phyloP scores from a whole-genome alignment of 2,888 invertebrate species.

The Pycnomerus fuliginosus region DNA sequence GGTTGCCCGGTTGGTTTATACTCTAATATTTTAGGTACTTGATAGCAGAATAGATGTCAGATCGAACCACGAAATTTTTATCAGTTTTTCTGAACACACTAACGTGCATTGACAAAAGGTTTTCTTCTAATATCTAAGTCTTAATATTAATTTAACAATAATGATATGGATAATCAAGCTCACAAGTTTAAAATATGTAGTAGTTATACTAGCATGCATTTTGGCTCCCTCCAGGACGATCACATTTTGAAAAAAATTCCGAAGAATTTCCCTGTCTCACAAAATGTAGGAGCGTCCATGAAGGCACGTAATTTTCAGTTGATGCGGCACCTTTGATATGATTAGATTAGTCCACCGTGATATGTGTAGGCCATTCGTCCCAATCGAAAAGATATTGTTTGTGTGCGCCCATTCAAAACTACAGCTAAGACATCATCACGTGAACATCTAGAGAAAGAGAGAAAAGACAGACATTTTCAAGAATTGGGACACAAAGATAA shows the following conservation, averaged over 20 bases:
- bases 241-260: slow-evolving; percentile 26
- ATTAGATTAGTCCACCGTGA: slow-evolving; percentile 43
- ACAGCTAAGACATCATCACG: slow-evolving; percentile 23
- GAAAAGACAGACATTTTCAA: slow-evolving; percentile 28
- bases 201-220: slow-evolving; percentile 34
- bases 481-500: slow-evolving; percentile 37
- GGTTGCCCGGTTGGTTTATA: slow-evolving; percentile 11
- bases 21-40: slow-evolving; percentile 44
- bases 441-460: slow-evolving; percentile 38
- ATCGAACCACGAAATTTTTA: background rate
- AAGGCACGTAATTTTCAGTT: slow-evolving; percentile 31
- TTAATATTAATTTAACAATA: slow-evolving; percentile 30
- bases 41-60: slow-evolving; percentile 35
- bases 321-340: slow-evolving; percentile 49
- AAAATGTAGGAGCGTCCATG: slow-evolving; percentile 24
- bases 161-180: slow-evolving; percentile 47
- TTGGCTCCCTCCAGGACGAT: slow-evolving; percentile 24
- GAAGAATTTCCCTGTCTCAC: slow-evolving; percentile 39
- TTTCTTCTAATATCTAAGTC: slow-evolving; percentile 17
- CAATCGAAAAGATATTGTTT: slow-evolving; percentile 22
- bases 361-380: slow-evolving; percentile 45
- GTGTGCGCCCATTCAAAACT: slow-evolving; percentile 29
- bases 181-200: slow-evolving; percentile 34
- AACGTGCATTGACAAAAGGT: slow-evolving; percentile 44
- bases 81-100: slow-evolving; percentile 26